Evolutionary conservation across 2,797 vertebrate genomes (phyloP), one percentile per base, ranked within the genome.

Genomic region (Melopsittacus undulatus): DNA sequence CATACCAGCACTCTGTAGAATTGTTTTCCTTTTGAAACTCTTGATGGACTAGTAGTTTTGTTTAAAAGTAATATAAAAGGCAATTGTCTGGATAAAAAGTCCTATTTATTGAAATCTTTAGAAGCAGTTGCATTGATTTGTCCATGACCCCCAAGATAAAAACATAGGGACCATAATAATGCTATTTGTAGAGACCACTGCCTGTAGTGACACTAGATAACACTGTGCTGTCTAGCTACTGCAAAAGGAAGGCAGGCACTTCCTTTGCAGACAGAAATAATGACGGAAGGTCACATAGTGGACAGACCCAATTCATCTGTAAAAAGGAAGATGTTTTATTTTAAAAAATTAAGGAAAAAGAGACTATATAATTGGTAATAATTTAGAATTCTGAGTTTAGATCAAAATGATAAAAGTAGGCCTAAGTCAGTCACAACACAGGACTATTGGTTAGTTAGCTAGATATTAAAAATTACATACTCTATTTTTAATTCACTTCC

Each of bases 31-130:
- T 98, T 98, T 98, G 98, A 98, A 98, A 98, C 98, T 98, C 98
- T 98, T 98, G 98, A 99, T 98, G 98, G 98, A 99, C 98, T 98
- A 98, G 97, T 98, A 98, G 98, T 98, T 99, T 98, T 98, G 98
- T 98, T 98, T 98, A 98, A 98, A 98, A 98, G 97, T 98, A 98
- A 98, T 98, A 98, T 98, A 99, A 98, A 99, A 98, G 98, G 98
- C 98, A 98, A 99, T 98, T 98, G 98, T 98, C 98, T 98, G 97
- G 96, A 98, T 98, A 98, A 98, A 98, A 98, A 98, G 98, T 98
- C 97, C 97, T 98, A 97, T 98, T 98, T 98, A 98, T 98, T 97
- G 97, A 98, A 98, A 98, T 97, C 97, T 96, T 98, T 97, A 97
- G 97, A 98, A 98, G 98, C 96, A 96, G 97, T 98, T 97, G 97